Evolutionary conservation across 2,797 vertebrate genomes (phyloP).

Genomic region (Macropodus opercularis): DNA sequence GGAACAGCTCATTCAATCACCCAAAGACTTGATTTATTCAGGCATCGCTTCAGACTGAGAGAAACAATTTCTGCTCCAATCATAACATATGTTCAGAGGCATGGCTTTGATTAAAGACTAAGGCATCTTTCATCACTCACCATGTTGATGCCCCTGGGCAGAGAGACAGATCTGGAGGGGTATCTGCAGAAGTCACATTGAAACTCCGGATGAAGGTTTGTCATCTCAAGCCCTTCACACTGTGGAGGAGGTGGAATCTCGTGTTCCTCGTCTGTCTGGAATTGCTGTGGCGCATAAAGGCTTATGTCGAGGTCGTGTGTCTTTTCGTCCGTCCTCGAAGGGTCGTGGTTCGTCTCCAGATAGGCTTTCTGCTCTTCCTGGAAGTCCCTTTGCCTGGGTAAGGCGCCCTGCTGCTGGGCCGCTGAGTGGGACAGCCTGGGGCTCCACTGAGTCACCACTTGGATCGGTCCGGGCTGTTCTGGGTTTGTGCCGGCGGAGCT

Average conservation of each 20-base stretch:
- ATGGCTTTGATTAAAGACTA: conserved; percentile 55
- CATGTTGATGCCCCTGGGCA: conserved; percentile 84
- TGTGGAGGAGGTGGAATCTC: conserved; percentile 66
- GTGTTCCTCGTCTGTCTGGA: conserved; percentile 34
- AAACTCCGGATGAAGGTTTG: conserved; percentile 43
- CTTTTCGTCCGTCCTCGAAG: conserved; percentile 62
- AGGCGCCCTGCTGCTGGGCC: conserved; percentile 49
- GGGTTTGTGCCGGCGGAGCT: conserved; percentile 18
- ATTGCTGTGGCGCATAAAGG: conserved; percentile 15
- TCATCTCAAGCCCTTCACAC: conserved; percentile 60
- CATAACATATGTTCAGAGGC: conserved; percentile 57
- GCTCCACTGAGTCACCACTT: conserved; percentile 27
- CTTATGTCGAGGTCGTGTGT: conserved; percentile 35
- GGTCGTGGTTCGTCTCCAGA: conserved; percentile 70
- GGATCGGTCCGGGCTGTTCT: conserved; percentile 27
- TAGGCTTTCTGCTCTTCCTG: conserved; percentile 69
- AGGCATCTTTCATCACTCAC: conserved; percentile 78
- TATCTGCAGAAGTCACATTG: conserved; percentile 51
- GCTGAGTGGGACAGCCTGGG: conserved; percentile 33
- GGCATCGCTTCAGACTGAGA: conserved; percentile 40
- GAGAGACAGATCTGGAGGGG: conserved; percentile 79
- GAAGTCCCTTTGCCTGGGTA: conserved; percentile 37
- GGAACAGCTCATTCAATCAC: conserved; percentile 21
- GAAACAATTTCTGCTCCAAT: conserved; percentile 51
- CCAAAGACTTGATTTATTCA: conserved; percentile 48